These are phyloP conservation scores for Pardosa pseudoannulata DNA, from an alignment of 2,888 invertebrate species.

Conservation along the genomic window DNA sequence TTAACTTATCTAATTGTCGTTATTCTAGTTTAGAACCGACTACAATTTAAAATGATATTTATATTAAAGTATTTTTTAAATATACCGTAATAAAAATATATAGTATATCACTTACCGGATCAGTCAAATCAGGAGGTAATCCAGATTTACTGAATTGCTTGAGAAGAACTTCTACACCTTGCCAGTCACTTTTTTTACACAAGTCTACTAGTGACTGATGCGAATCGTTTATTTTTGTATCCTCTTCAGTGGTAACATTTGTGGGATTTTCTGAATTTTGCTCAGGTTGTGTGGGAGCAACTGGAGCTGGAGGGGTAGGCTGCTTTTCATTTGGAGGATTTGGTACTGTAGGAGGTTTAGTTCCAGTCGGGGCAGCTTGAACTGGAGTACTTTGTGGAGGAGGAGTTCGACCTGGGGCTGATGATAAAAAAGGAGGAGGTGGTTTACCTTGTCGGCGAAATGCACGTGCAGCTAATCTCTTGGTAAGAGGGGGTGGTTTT, in stretches of 20 bases:
- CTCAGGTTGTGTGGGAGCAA: not conserved
- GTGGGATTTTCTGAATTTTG: slow-evolving; percentile 38
- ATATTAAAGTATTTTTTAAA: too few relatives aligned
- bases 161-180: slow-evolving; percentile 73
- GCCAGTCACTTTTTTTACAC: slow-evolving; percentile 73
- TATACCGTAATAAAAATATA: too few relatives aligned
- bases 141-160: slow-evolving; percentile 72
- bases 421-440: slow-evolving; percentile 25
- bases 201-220: slow-evolving; percentile 31
- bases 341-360: slow-evolving; percentile 11
- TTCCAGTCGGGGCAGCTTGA: slow-evolving; percentile 30
- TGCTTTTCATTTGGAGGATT: slow-evolving; percentile 28
- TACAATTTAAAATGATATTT: too few relatives aligned
- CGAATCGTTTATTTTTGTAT: slow-evolving; percentile 42
- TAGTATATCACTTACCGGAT: slow-evolving; percentile 48
- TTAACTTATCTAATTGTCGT: too few relatives aligned
- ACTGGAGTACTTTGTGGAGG: slow-evolving; percentile 9
- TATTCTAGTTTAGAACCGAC: too few relatives aligned
- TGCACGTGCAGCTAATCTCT: slow-evolving; percentile 40
- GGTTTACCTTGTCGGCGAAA: slow-evolving; percentile 39
- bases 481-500: slow-evolving; percentile 54
- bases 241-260: slow-evolving; percentile 24
- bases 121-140: slow-evolving; percentile 42
- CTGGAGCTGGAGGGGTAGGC: slow-evolving; percentile 5
- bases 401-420: slow-evolving; percentile 7